These are phyloP conservation scores for Melanotaenia parkinsoni DNA, from an alignment of 2,797 vertebrate genomes.

Conservation along the genomic window DNA sequence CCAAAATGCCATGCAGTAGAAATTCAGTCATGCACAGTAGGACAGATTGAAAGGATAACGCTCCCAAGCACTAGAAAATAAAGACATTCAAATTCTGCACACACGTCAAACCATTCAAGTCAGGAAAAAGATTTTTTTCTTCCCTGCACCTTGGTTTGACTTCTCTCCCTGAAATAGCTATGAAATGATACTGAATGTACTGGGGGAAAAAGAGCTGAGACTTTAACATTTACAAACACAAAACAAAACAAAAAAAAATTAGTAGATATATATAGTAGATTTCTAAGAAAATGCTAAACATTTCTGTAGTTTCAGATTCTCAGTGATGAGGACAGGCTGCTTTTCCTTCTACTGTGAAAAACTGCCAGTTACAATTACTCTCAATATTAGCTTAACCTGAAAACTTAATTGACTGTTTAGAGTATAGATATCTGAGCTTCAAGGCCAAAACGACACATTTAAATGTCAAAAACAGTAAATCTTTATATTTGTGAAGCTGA, in stretches of 20 bases:
- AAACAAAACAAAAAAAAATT: background rate
- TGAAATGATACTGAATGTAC: background rate
- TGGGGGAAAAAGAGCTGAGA: background rate
- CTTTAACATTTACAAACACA: too few relatives aligned
- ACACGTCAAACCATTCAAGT: background rate
- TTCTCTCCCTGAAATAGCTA: background rate
- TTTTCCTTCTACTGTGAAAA: background rate
- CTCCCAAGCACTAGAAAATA: background rate
- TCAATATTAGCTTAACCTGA: background rate
- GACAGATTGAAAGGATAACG: conserved; percentile 49
- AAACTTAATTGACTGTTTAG: background rate
- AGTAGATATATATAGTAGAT: background rate
- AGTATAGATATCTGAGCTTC: background rate
- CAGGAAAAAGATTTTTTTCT: background rate
- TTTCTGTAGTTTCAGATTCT: background rate
- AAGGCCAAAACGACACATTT: background rate
- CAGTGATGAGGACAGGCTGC: background rate
- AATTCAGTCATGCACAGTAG: conserved; percentile 52
- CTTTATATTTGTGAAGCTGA: background rate
- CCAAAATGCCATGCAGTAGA: conserved; percentile 34
- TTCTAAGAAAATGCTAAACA: background rate
- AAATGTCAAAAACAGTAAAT: background rate
- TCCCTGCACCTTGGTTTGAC: background rate
- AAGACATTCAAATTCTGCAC: conserved; percentile 1
- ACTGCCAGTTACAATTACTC: background rate